Evolutionary conservation across 2,888 invertebrate species (phyloP), one percentile per base, ranked within the genome.

Genomic region (Chalcosyrphus nemorum): DNA sequence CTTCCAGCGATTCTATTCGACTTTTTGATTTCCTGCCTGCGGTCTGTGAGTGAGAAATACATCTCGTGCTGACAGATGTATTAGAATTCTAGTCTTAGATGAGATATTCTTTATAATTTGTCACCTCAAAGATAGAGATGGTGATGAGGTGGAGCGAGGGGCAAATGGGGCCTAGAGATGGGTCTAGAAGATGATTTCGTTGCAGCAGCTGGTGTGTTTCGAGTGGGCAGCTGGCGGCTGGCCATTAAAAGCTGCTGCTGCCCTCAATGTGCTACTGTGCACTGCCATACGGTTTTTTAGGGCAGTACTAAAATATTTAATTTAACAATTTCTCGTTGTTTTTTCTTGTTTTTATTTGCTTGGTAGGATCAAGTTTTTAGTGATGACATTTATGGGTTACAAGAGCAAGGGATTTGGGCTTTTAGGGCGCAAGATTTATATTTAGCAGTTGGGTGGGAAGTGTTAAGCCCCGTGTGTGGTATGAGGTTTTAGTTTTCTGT

Each of bases 341-440:
- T n/a, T n/a, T n/a, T n/a, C n/a, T n/a, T n/a, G n/a, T 35, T 35
- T 68, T 59, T 32, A 6, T 29, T 63, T 32, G 43, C 6, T 38
- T n/a, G 27, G n/a, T n/a, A n/a, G 27, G 41, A 47, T 71, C 70
- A 21, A 43, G 15, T 41, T 57, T n/a, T 45, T 43, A 11, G 13
- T 38, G 47, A 38, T 75, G 80, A 74, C 74, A 61, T 80, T 84
- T 75, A 84, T 84, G 45, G 84, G 84, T 74, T 84, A 71, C 50
- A 57, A 75, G 81, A 75, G 57, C 70, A 84, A 82, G 65, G 63
- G 29, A 75, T 70, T 75, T 21, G 27, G 80, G 63, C 57, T 80
- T 84, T 74, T 80, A 38, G 80, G 65, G 9, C 84, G 57, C 27
- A 3, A 4, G 29, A 41, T 11, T 13, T 74, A 47, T 77, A 57